phyloP scores from a whole-genome alignment of 2,113 vertebrate species.

The Acanthochromis polyacanthus region DNA sequence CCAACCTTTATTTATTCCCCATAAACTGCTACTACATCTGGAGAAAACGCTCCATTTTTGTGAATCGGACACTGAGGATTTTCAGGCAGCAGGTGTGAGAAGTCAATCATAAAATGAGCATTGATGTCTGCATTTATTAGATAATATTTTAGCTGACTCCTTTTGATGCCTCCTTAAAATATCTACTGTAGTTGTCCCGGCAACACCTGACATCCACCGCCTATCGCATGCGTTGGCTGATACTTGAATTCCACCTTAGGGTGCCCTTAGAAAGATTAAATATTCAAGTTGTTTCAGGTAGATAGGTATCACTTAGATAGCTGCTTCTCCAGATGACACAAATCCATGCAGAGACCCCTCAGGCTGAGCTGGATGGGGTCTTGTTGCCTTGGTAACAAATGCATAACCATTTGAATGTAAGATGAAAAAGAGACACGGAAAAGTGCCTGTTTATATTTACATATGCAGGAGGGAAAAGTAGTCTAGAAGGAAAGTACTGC shows the following conservation, averaged over 20 bases:
- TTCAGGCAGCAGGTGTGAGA: constrained; percentile 13
- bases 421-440: neutral
- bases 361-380: constrained; percentile 35
- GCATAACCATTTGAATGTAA: constrained; percentile 21
- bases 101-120: neutral
- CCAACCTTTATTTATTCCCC: neutral
- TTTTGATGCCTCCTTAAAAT: constrained; percentile 2
- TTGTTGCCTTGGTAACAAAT: constrained; percentile 63
- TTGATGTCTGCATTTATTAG: neutral
- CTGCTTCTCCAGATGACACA: constrained; percentile 45
- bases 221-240: neutral
- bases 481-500: neutral
- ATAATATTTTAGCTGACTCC: constrained; percentile 11
- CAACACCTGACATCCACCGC: constrained; percentile 22
- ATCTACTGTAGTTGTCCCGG: constrained; percentile 26
- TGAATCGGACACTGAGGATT: neutral
- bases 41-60: neutral
- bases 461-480: neutral
- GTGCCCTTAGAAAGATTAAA: constrained; percentile 45
- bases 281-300: constrained; percentile 40
- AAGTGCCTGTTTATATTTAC: constrained; percentile 22
- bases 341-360: constrained; percentile 39
- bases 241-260: constrained; percentile 54
- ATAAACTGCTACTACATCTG: neutral
- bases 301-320: constrained; percentile 34